Percentiles rank a stretch among this genome's conserved stretches.
Evolutionary conservation across 2,888 invertebrate genomes (phyloP).

Genomic region (Synergus gifuensis): DNA sequence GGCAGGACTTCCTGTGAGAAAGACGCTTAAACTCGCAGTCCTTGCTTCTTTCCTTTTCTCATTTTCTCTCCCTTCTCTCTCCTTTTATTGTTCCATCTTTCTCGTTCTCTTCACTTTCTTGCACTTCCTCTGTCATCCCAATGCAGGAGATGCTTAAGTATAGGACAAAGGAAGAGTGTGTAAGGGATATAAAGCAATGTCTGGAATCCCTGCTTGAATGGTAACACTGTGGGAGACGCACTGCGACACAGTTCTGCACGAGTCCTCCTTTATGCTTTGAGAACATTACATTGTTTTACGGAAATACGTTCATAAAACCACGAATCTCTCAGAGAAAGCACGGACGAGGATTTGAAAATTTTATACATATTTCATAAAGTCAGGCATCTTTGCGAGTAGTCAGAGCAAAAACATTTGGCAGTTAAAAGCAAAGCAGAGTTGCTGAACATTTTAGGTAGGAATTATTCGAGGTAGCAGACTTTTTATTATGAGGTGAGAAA

Average conservation of each 20-base stretch:
- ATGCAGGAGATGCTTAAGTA: not conserved
- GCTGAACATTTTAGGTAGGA: constrained; percentile 5
- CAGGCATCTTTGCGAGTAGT: constrained; percentile 25
- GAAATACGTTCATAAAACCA: constrained; percentile 34
- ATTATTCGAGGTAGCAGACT: not conserved
- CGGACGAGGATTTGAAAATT: constrained; percentile 15
- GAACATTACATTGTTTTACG: constrained; percentile 34
- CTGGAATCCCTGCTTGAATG: constrained; percentile 18
- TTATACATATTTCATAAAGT: constrained; percentile 31
- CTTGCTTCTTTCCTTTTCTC: constrained; percentile 45
- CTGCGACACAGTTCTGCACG: constrained; percentile 28
- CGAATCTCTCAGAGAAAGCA: constrained; percentile 14
- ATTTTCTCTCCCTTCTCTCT: constrained; percentile 30
- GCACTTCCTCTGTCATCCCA: not conserved
- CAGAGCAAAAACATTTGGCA: not conserved
- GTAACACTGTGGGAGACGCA: constrained; percentile 8
- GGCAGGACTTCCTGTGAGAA: constrained; percentile 33
- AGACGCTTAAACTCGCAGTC: constrained; percentile 24
- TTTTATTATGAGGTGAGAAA: not conserved
- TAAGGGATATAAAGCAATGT: constrained; percentile 18
- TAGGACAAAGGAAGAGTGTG: not conserved
- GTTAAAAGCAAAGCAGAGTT: constrained; percentile 18
- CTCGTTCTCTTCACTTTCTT: not conserved
- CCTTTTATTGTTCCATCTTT: not conserved
- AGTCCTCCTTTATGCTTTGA: constrained; percentile 12